Base-by-base conservation (phyloP, 2,888 invertebrate genomes). In the Nematopogon swammerdamellus region DNA sequence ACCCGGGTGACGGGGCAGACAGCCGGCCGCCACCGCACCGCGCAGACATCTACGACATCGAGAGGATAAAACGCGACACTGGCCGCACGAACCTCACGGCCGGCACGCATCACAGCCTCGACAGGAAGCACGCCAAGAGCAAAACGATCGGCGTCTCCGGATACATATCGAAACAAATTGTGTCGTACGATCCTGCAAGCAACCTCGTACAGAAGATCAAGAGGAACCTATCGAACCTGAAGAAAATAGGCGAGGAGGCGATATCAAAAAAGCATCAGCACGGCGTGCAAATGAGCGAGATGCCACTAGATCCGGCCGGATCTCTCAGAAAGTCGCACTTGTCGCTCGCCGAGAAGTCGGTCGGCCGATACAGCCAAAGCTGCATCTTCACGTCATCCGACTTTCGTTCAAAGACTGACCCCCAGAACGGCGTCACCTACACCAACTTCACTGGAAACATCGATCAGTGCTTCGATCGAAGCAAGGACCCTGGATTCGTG, bases 161-260 rank as follows among this genome's bases (percentile, higher is more conserved):
- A 57, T 80, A 80, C 54, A 71, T 80, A 61, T 79, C 80, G 20
- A 76, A 74, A 59, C 80, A 80, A 59, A 64, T 79, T 53, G 76
- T 79, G 59, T 73, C 80, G 2, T 79, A 80, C 58, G 79, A 80
- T 53, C 79, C 72, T 17, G 71, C 76, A 42, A 75, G 70, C 54
- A 77, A 75, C 19, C 66, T 80, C 45, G 72, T 80, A 30, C 79
- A 80, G 59, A 80, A 77, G 62, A 73, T 80, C 59, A 80, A 80
- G 65, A 64, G 72, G 57, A 80, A 80, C 60, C 62, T 80, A 58
- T 74, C 79, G 50, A 79, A 73, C 63, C 69, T 80, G 56, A 80
- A 76, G 63, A 80, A 72, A 63, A 75, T 77, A 30, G 72, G 79
- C 44, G 76, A 75, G 19, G 80, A 80, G 50, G 70, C 72, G 52